phyloP scores from a whole-genome alignment of 2,888 invertebrate genomes.

The Anthoptus insignis region DNA sequence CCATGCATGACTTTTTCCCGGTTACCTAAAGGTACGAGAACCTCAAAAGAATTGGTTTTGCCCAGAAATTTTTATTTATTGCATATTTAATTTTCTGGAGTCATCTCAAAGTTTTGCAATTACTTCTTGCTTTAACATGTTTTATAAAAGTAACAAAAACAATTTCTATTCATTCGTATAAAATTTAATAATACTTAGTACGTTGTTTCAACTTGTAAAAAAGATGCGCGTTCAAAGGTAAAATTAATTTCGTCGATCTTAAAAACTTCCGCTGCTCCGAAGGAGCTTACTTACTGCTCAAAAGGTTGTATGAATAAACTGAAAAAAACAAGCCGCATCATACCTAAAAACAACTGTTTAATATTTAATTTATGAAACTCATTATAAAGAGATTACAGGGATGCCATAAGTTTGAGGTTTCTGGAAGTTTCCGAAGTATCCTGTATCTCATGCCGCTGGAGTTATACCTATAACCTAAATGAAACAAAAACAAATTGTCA shows the following conservation, averaged over 20 bases:
- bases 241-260: not conserved
- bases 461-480: not conserved
- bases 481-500: not conserved
- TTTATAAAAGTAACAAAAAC: no score
- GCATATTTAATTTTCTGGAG: no score
- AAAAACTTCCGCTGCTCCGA: not conserved
- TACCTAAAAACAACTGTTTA: not conserved
- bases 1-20: no score
- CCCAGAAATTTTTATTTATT: no score
- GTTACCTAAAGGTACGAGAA: no score
- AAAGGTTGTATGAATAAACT: not conserved
- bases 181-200: no score
- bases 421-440: not conserved
- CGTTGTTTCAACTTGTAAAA: not conserved
- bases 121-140: no score
- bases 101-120: no score
- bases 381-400: not conserved
- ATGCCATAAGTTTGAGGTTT: not conserved
- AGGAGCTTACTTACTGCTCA: not conserved
- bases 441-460: not conserved
- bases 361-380: not conserved
- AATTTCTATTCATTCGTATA: no score
- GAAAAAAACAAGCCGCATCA: not conserved
- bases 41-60: no score
- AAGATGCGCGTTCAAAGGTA: conserved; percentile 1